phyloP scores from a whole-genome alignment of 2,113 vertebrate genomes.

The Toxostoma redivivum region DNA sequence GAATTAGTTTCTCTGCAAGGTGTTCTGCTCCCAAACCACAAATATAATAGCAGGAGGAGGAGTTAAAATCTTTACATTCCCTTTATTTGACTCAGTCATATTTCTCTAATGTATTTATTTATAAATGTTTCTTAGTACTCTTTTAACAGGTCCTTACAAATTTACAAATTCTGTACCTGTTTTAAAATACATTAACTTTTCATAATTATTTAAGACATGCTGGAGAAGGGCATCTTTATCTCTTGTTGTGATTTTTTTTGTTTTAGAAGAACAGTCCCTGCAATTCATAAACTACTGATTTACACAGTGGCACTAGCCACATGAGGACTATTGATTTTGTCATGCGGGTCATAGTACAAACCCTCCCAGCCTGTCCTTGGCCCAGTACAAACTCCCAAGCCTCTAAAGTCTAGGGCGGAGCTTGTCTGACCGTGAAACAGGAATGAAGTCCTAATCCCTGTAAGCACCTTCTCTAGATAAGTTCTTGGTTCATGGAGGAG shows the following conservation, averaged over 20 bases:
- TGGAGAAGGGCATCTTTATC: rapidly evolving
- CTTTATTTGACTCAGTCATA: neutral
- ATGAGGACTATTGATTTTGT: neutral
- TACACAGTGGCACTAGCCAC: neutral
- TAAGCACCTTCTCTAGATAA: conserved; percentile 34
- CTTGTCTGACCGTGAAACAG: neutral
- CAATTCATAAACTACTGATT: neutral
- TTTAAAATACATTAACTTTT: neutral
- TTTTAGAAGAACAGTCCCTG: neutral
- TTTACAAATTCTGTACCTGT: neutral
- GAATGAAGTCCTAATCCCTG: conserved; percentile 1
- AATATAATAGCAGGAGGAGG: neutral
- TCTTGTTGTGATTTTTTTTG: neutral
- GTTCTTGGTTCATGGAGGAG: neutral
- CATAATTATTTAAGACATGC: neutral
- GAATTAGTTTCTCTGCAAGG: neutral
- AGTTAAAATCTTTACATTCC: neutral
- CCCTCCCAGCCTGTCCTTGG: neutral
- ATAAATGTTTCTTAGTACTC: neutral
- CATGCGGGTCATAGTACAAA: neutral
- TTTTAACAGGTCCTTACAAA: neutral
- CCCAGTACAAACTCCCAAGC: rapidly evolving
- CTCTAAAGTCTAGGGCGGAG: neutral
- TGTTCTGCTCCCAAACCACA: neutral
- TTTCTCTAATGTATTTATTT: neutral